Conservation (phyloP, 2,113 vertebrate species). For the Noctilio leporinus region DNA sequence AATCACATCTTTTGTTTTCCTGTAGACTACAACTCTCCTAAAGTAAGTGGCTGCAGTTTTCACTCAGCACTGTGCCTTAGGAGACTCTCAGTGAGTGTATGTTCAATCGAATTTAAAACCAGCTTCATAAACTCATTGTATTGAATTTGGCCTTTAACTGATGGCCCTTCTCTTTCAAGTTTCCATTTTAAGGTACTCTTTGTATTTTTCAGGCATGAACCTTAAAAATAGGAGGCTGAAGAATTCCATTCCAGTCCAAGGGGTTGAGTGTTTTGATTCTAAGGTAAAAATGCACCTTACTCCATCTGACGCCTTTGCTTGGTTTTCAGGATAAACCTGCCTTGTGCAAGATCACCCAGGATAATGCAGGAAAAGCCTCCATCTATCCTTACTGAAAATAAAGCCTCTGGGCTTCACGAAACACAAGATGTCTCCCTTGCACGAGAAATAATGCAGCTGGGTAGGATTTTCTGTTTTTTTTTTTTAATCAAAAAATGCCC, state of each 20-base stretch:
- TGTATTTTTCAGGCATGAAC: background rate
- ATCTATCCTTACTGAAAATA: background rate
- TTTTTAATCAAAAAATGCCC: constrained; percentile 28
- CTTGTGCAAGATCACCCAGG: background rate
- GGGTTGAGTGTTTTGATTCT: background rate
- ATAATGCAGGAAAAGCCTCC: background rate
- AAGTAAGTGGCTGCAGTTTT: background rate
- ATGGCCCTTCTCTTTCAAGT: background rate
- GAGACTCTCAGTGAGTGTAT: background rate
- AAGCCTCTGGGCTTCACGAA: background rate
- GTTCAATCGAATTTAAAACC: background rate
- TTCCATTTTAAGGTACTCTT: background rate
- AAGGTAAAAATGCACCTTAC: background rate
- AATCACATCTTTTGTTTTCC: background rate
- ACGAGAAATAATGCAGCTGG: background rate
- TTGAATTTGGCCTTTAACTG: background rate
- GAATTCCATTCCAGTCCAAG: background rate
- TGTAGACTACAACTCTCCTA: background rate
- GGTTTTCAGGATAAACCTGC: background rate
- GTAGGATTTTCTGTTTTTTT: background rate
- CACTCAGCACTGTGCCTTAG: background rate
- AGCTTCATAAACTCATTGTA: background rate
- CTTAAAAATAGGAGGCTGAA: background rate
- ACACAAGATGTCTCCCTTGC: constrained; percentile 50
- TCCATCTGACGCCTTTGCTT: background rate